Evolutionary conservation across 2,888 invertebrate genomes (phyloP).

Genomic region (Pimpla rufipes): DNA sequence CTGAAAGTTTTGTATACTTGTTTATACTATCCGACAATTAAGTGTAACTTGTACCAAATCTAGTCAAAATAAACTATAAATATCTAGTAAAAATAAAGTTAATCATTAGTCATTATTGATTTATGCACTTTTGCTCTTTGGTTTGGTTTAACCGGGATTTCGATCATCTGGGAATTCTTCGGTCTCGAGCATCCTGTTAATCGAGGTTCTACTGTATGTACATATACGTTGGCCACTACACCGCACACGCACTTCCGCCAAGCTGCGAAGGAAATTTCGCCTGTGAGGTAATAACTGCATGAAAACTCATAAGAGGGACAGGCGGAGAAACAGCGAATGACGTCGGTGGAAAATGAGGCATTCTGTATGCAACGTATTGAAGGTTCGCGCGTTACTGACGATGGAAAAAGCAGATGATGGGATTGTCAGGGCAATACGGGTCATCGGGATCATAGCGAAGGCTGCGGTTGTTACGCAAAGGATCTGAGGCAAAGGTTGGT

Average conservation of each 20-base stretch:
- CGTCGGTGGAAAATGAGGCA: constrained; percentile 19
- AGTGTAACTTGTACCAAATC: too few relatives aligned
- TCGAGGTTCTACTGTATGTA: too few relatives aligned
- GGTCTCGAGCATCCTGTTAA: too few relatives aligned
- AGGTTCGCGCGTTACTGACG: constrained; percentile 2
- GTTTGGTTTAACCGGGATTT: too few relatives aligned
- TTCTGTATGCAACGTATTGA: constrained; percentile 27
- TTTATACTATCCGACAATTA: too few relatives aligned
- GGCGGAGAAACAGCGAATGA: constrained; percentile 8
- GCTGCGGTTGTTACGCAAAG: neutral
- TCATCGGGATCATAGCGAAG: neutral
- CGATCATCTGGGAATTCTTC: too few relatives aligned
- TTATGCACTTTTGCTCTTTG: too few relatives aligned
- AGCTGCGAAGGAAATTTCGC: neutral
- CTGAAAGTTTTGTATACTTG: too few relatives aligned
- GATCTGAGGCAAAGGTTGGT: neutral
- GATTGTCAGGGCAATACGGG: neutral
- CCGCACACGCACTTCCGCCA: neutral
- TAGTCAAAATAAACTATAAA: too few relatives aligned
- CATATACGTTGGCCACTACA: neutral
- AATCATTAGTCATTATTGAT: too few relatives aligned
- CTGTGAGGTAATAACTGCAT: neutral
- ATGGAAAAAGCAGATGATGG: neutral
- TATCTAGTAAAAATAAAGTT: too few relatives aligned
- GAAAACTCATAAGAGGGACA: neutral